Conservation (phyloP, 2,113 vertebrate genomes). For the Dasypus novemcinctus region DNA sequence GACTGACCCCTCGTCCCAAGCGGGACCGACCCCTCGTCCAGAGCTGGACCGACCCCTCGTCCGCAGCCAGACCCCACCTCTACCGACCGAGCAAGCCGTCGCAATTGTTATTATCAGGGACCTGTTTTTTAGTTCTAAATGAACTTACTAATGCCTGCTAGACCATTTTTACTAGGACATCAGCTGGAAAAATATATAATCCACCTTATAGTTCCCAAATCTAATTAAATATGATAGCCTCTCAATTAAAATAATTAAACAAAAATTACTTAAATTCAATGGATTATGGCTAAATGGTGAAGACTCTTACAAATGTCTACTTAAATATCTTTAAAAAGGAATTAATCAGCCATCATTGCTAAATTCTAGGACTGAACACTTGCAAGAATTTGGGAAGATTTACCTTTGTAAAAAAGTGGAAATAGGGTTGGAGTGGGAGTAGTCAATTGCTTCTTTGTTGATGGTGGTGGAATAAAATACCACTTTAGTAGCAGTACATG, state of each 20-base stretch:
- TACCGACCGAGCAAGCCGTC: too few relatives aligned
- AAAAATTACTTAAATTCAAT: background rate
- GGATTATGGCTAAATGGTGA: background rate
- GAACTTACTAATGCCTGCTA: background rate
- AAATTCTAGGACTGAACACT: background rate
- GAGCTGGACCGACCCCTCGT: too few relatives aligned
- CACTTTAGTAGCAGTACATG: background rate
- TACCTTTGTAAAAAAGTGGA: background rate
- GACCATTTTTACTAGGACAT: background rate
- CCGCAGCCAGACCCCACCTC: too few relatives aligned
- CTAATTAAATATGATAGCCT: background rate
- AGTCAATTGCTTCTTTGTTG: background rate
- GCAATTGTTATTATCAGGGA: background rate
- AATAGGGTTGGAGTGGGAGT: background rate
- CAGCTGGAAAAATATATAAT: background rate
- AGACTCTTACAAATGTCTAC: background rate
- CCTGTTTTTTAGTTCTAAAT: background rate
- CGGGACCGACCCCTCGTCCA: too few relatives aligned
- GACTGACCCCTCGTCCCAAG: too few relatives aligned
- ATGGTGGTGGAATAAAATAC: background rate
- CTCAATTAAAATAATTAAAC: background rate
- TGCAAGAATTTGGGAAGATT: background rate
- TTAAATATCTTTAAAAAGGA: background rate
- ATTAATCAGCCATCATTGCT: background rate
- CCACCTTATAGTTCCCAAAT: background rate